Base-by-base conservation (phyloP, 2,797 vertebrate genomes). In the Danio jaintianensis region DNA sequence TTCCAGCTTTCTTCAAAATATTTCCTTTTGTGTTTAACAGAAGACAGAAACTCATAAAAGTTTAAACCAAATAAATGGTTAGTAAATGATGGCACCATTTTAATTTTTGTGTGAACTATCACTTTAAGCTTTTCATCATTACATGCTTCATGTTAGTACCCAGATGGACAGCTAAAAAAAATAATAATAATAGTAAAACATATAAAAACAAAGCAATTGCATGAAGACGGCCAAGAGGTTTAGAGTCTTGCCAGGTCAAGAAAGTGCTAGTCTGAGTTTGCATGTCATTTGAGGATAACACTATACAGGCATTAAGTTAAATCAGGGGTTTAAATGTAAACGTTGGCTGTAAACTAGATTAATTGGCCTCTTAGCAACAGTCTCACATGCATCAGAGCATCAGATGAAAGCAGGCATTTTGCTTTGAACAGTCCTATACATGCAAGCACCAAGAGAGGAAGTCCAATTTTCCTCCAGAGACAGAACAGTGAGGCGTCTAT, bases 291-390 rank as follows among this genome's bases (percentile, higher is more conserved):
- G 16, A 45, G 69, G 53, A 72, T 72, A 72, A 42, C 12, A 47
- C 38, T 50, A 38, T 13, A 12, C 59, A 78, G 18, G 56, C 45
- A 82, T 29, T 11, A 48, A 47, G 12, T 50, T 58, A 12, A 73
- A 40, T 63, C 36, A 58, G 4, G 11, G 11, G 3, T 5, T 72
- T 73, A 45, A 52, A 75, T 53, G 38, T 36, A 56, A 67, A 55
- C 12, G 42, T 12, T 55, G 22, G 52, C 38, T 67, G 43, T 73
- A 67, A 69, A 67, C 20, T 70, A 16, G 47, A 79, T 29, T 75
- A 79, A 79, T 63, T 75, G 63, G 22, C 22, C 73, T 75, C 16
- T 50, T 79, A 79, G 77, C 64, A 76, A 75, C 73, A 61, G 50
- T 55, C 45, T 77, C 36, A 47, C 38, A 53, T 43, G 43, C 58